Evolutionary conservation across 2,113 vertebrate genomes (phyloP).

Genomic region (Tragulus kanchil): DNA sequence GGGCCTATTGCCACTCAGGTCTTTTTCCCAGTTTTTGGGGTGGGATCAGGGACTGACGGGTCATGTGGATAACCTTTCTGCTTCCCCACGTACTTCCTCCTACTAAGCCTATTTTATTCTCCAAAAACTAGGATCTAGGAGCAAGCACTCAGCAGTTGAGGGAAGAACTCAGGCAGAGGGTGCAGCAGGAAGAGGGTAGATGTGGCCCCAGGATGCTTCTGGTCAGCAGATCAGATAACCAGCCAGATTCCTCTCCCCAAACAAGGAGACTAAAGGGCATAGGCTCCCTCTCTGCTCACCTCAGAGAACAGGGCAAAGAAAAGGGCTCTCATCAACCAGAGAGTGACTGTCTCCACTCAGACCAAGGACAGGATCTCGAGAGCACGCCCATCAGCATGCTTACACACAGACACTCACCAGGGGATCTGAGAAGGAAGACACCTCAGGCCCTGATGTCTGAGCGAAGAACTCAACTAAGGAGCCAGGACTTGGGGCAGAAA

Average conservation of each 20-base stretch:
- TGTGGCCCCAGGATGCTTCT: neutral
- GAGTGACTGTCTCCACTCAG: neutral
- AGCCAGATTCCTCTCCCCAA: neutral
- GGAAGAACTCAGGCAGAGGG: neutral
- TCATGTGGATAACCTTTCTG: neutral
- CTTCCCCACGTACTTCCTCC: neutral
- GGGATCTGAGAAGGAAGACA: neutral
- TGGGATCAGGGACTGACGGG: neutral
- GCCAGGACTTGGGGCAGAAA: neutral
- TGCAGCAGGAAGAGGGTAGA: neutral
- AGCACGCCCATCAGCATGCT: neutral
- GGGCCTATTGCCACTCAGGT: neutral
- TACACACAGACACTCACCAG: neutral
- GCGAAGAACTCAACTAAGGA: slow-evolving; percentile 36
- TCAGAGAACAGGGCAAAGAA: neutral
- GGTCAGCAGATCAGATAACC: neutral
- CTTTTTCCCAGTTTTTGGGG: slow-evolving; percentile 44
- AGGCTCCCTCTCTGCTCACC: neutral
- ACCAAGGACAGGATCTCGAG: neutral
- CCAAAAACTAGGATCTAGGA: neutral
- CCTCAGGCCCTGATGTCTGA: slow-evolving; percentile 37
- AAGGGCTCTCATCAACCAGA: neutral
- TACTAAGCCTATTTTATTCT: neutral
- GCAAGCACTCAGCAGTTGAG: neutral
- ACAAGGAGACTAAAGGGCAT: neutral